These are phyloP conservation scores for Fregata magnificens DNA, from an alignment of 2,113 vertebrate genomes.

Conservation along the genomic window DNA sequence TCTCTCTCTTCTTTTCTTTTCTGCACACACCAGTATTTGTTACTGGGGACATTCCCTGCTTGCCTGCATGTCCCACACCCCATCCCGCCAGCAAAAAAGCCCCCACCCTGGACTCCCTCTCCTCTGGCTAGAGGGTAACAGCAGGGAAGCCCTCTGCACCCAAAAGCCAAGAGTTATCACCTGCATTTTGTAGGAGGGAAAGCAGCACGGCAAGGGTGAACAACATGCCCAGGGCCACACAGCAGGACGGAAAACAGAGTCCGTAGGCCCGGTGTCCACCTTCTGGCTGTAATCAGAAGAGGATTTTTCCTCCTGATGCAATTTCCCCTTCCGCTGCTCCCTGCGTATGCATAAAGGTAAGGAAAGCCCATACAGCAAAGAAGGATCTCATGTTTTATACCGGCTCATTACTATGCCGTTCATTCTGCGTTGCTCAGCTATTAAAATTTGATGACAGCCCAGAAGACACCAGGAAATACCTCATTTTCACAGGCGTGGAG, in stretches of 20 bases:
- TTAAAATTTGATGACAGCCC: neutral
- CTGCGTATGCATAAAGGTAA: neutral
- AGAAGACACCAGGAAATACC: neutral
- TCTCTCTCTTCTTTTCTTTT: rapidly evolving
- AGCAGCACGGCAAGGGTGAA: neutral
- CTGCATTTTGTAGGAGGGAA: neutral
- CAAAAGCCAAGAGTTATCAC: neutral
- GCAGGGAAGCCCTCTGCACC: neutral
- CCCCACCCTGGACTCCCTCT: neutral
- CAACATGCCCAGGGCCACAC: rapidly evolving
- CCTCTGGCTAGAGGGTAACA: rapidly evolving
- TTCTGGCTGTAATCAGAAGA: neutral
- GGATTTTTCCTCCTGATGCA: neutral
- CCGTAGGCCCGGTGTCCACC: neutral
- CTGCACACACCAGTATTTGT: neutral
- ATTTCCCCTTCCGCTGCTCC: neutral
- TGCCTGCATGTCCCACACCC: neutral
- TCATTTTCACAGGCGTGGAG: neutral
- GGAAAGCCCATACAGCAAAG: neutral
- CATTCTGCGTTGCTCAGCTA: neutral
- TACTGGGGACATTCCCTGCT: neutral
- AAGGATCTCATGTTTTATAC: neutral
- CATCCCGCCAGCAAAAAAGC: neutral
- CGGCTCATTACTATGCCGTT: rapidly evolving
- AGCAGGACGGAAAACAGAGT: neutral